These are phyloP conservation scores for Prunella strophiata DNA, from an alignment of 2,797 vertebrate species.

Conservation along the genomic window DNA sequence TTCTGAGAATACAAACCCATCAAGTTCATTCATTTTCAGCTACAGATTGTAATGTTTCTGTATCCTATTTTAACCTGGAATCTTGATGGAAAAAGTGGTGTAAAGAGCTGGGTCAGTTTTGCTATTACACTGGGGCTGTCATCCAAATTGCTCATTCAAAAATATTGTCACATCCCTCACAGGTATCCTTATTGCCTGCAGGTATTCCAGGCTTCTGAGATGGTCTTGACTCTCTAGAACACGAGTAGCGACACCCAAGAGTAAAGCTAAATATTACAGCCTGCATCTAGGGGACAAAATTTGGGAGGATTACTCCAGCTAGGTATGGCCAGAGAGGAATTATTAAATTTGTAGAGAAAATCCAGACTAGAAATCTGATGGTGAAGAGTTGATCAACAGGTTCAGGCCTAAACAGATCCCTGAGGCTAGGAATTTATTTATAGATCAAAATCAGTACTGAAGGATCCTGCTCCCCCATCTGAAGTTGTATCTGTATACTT, in stretches of 20 bases:
- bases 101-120: neutral
- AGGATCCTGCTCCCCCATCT: neutral
- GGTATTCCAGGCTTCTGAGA: neutral
- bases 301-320: neutral
- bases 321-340: neutral
- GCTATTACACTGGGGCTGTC: neutral
- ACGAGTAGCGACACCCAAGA: accelerated
- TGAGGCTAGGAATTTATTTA: neutral
- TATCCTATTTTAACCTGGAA: neutral
- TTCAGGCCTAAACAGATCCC: neutral
- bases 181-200: neutral
- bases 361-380: neutral
- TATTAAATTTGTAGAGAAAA: neutral
- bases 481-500: neutral
- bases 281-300: neutral
- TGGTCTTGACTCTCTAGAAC: neutral
- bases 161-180: accelerated
- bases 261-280: neutral
- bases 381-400: neutral
- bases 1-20: neutral
- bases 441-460: neutral
- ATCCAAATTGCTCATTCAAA: neutral
- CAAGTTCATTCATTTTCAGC: neutral
- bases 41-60: neutral
- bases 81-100: neutral